Base-by-base conservation (phyloP, 2,113 vertebrate species). In the Fukomys damarensis region DNA sequence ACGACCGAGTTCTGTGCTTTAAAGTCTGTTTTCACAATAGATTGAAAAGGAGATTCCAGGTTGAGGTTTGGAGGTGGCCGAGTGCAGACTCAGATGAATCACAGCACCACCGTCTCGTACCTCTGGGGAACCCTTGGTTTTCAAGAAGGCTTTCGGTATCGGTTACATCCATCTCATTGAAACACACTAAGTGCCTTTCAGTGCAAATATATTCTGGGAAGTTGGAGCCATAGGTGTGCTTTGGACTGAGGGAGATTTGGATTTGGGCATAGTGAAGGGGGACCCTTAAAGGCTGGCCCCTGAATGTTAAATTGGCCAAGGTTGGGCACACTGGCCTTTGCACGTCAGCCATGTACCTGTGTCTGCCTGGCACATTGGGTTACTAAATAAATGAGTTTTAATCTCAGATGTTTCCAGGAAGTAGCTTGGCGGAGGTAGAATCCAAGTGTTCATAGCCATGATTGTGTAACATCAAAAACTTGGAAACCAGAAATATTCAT, bases 251-350 rank as follows among this genome's bases (percentile, higher is more conserved):
- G 46, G 49, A 70, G 17, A 4, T 63, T 20, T 32, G 58, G 19
- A 5, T 14, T n/a, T 7, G 38, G n/a, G 32, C 24, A 43, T 9
- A 3, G 66, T 28, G n/a, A 16, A 2, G 0, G 24, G 24, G 24
- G 24, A 20, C 46, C 66, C 32, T 74, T 3, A n/a, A 70, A 46
- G 20, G 0, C 61, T 61, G 3, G 35, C 0, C 16, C 10, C 77
- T 30, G 30, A 1, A 10, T 14, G 8, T 20, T 22, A 38, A 76
- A 35, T 30, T 41, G 10, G 8, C 6, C 0, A 16, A 56, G 32
- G 41, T 30, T 9, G 16, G 56, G 43, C 32, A 24, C 43, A 0
- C 0, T 41, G 49, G 19, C 7, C 12, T 19, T 3, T 32, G 20
- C 46, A 30, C 2, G 0, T 30, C 19, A 20, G 24, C 35, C 4